These are phyloP conservation scores for Helicorthomorpha holstii DNA, from an alignment of 1,140 invertebrate species.

Conservation along the genomic window DNA sequence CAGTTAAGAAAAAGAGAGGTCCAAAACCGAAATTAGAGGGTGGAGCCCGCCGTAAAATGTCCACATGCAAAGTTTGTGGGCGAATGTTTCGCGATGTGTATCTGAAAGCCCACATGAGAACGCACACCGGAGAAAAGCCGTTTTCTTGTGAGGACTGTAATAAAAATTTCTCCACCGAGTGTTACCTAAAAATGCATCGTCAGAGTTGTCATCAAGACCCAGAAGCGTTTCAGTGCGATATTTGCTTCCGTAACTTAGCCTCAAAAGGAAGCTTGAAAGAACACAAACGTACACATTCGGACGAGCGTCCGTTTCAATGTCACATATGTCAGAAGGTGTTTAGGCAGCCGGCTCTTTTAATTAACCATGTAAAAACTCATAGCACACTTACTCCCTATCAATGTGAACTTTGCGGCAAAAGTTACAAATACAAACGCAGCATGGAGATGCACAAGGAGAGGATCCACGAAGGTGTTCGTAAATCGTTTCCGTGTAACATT, in stretches of 20 bases:
- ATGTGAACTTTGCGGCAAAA: slow-evolving; percentile 1
- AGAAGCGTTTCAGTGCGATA: neutral
- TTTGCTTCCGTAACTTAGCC: neutral
- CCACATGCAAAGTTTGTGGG: neutral
- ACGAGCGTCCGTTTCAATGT: slow-evolving; percentile 25
- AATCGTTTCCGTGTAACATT: neutral
- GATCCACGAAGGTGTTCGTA: slow-evolving; percentile 1
- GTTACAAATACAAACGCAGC: slow-evolving; percentile 3
- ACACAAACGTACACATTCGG: slow-evolving; percentile 24
- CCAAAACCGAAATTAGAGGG: neutral
- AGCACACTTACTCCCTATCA: neutral
- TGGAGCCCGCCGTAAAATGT: neutral
- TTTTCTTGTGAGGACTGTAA: slow-evolving; percentile 27
- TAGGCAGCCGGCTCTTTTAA: slow-evolving; percentile 20
- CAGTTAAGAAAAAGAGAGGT: neutral
- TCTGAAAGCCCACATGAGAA: slow-evolving; percentile 21
- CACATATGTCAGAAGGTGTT: slow-evolving; percentile 28
- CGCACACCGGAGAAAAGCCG: slow-evolving; percentile 24
- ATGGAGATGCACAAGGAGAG: slow-evolving; percentile 4
- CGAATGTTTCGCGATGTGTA: slow-evolving; percentile 9
- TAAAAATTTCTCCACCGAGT: slow-evolving; percentile 25
- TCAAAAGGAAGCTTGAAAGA: slow-evolving; percentile 16
- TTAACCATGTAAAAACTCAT: neutral
- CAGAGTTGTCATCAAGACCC: slow-evolving; percentile 26
- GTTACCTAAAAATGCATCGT: slow-evolving; percentile 28